These are phyloP conservation scores for Cylas formicarius DNA, from an alignment of 1,140 invertebrate species.

Conservation along the genomic window DNA sequence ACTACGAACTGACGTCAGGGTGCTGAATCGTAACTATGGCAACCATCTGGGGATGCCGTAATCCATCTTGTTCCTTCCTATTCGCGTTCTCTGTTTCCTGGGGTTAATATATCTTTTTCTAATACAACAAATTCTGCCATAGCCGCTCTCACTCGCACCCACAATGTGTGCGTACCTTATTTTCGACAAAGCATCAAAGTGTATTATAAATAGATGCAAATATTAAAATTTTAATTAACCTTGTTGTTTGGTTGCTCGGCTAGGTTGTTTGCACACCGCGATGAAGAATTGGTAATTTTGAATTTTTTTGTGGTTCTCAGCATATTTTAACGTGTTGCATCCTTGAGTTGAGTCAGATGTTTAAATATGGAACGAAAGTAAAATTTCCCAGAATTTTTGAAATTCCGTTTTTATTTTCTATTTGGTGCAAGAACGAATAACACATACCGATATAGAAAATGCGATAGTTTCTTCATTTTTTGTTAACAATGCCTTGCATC, in stretches of 20 bases:
- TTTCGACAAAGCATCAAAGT: slow-evolving; percentile 17
- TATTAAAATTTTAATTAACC: slow-evolving; percentile 31
- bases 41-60: slow-evolving; percentile 37
- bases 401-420: too few relatives aligned
- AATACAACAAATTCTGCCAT: slow-evolving; percentile 8
- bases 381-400: too few relatives aligned
- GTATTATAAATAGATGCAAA: slow-evolving; percentile 29
- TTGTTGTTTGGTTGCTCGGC: slow-evolving; percentile 3
- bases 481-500: too few relatives aligned
- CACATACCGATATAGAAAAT: too few relatives aligned
- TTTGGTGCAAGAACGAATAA: too few relatives aligned
- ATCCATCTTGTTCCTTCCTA: slow-evolving; percentile 36
- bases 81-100: slow-evolving; percentile 32
- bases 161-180: slow-evolving; percentile 28
- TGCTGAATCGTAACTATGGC: slow-evolving; percentile 34
- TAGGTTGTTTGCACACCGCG: not conserved
- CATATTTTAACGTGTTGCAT: too few relatives aligned
- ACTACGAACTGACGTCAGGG: slow-evolving; percentile 30
- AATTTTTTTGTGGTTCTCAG: too few relatives aligned
- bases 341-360: too few relatives aligned
- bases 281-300: too few relatives aligned
- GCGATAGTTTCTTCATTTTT: too few relatives aligned
- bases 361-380: too few relatives aligned
- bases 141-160: slow-evolving; percentile 17
- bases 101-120: slow-evolving; percentile 32